Percentiles rank a stretch among this genome's conserved stretches.
Evolutionary conservation across 2,888 invertebrate genomes (phyloP).

Genomic region (Dermolepida albohirtum): DNA sequence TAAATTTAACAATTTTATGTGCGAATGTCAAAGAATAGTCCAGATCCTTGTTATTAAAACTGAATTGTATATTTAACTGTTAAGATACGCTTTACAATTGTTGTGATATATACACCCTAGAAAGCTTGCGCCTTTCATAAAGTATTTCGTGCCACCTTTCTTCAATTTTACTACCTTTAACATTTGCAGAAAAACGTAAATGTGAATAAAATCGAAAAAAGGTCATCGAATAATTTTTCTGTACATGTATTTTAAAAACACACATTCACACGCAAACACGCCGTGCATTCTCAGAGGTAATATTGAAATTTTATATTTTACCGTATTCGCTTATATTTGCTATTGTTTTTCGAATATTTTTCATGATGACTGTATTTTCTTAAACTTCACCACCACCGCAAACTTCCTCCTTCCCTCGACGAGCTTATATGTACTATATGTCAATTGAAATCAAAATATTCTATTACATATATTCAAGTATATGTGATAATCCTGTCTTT

Average conservation of each 20-base stretch:
- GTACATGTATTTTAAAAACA: not conserved
- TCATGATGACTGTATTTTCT: slow-evolving; percentile 49
- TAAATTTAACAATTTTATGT: too few relatives aligned
- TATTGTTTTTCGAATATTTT: slow-evolving; percentile 47
- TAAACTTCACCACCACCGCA: slow-evolving; percentile 45
- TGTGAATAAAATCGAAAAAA: too few relatives aligned
- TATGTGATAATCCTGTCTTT: slow-evolving; percentile 42
- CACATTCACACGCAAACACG: too few relatives aligned
- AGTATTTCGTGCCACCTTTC: not conserved
- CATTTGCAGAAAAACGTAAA: too few relatives aligned
- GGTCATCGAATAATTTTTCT: too few relatives aligned
- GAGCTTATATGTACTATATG: slow-evolving; percentile 65
- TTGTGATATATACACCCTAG: slow-evolving; percentile 10
- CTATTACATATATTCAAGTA: slow-evolving; percentile 40
- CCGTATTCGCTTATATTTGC: slow-evolving; percentile 15
- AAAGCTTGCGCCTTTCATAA: not conserved
- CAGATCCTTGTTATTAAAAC: not conserved
- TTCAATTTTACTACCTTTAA: not conserved
- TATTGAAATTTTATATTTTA: too few relatives aligned
- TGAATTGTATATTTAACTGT: not conserved
- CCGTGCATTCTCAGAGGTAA: too few relatives aligned
- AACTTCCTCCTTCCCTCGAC: slow-evolving; percentile 51
- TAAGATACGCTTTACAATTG: slow-evolving; percentile 8
- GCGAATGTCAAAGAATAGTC: not conserved
- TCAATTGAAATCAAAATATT: slow-evolving; percentile 62